A percentile compares a stretch with the other conserved stretches of the same genome.
Conservation (phyloP, 2,888 invertebrate species). For the Dichetophora obliterata region DNA sequence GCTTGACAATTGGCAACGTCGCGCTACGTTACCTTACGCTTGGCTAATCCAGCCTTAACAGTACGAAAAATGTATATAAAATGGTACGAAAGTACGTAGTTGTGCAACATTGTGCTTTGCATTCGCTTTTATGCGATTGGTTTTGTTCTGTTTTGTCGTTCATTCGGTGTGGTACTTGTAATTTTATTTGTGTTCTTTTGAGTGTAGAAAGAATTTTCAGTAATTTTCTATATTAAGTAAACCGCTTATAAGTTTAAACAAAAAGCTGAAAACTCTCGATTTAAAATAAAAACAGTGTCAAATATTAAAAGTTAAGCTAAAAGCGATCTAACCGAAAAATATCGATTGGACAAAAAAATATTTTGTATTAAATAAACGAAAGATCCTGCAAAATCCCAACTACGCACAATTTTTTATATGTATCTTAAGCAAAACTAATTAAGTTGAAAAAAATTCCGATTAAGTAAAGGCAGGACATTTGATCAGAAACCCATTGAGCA, state of each 20-base stretch:
- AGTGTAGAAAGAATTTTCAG: neutral
- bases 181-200: neutral
- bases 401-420: slow-evolving; percentile 9
- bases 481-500: neutral
- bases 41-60: too few relatives aligned
- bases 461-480: neutral
- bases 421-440: neutral
- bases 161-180: neutral
- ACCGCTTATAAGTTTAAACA: neutral
- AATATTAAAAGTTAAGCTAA: neutral
- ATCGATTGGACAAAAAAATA: neutral
- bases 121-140: neutral
- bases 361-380: neutral
- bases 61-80: too few relatives aligned
- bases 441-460: neutral
- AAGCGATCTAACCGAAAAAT: neutral
- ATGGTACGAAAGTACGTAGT: too few relatives aligned
- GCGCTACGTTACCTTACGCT: too few relatives aligned
- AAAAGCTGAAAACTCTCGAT: neutral
- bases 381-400: neutral
- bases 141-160: slow-evolving; percentile 13
- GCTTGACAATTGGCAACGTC: too few relatives aligned
- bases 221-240: neutral
- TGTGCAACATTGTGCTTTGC: too few relatives aligned
- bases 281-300: neutral